A percentile compares a stretch with the other conserved stretches of the same genome.
These are phyloP conservation scores for Aphidius gifuensis DNA, from an alignment of 1,140 invertebrate species.

Conservation along the genomic window DNA sequence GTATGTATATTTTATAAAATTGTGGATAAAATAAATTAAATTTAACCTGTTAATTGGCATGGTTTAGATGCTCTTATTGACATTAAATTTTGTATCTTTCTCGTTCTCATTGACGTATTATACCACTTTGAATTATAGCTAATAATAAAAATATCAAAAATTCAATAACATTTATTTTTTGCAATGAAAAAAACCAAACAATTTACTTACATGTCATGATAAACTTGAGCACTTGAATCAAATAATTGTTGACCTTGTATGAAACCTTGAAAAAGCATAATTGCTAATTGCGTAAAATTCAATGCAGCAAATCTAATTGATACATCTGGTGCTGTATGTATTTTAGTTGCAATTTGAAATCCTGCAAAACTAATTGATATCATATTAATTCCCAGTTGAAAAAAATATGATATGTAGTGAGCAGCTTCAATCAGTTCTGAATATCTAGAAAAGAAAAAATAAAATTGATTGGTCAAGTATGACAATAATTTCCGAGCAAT, in stretches of 20 bases:
- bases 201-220: constrained; percentile 19
- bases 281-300: constrained; percentile 10
- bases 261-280: constrained; percentile 26
- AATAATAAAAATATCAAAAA: too few relatives aligned
- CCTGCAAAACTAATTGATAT: constrained; percentile 34
- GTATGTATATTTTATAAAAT: too few relatives aligned
- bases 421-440: constrained; percentile 25
- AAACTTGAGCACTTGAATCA: constrained; percentile 23
- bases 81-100: too few relatives aligned
- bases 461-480: background rate
- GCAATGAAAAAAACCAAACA: too few relatives aligned
- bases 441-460: constrained; percentile 22
- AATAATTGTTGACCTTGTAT: constrained; percentile 22
- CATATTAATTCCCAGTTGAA: constrained; percentile 34
- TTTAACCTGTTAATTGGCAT: too few relatives aligned
- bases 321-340: constrained; percentile 13
- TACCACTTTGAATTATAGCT: too few relatives aligned
- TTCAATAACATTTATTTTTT: too few relatives aligned
- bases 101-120: too few relatives aligned
- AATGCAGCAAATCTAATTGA: constrained; percentile 20
- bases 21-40: too few relatives aligned
- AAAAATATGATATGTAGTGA: constrained; percentile 30
- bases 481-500: too few relatives aligned
- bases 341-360: constrained; percentile 29
- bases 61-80: too few relatives aligned